Base-by-base conservation (phyloP, 2,113 vertebrate genomes). In the Sander vitreus region DNA sequence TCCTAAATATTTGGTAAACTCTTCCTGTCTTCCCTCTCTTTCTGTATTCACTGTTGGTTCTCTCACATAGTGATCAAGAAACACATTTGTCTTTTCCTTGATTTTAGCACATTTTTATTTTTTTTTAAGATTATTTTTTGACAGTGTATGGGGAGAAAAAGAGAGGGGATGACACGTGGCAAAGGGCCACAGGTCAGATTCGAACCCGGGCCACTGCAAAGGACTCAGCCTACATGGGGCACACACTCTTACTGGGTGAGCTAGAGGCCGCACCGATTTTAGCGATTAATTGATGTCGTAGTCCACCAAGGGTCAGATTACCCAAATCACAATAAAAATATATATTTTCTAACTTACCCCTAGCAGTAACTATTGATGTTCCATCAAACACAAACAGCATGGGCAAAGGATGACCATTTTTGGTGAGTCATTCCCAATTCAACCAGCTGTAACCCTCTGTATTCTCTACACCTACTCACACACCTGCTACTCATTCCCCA, bases 1-100 rank as follows among this genome's bases (percentile, higher is more conserved):
- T 58, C 11, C 39, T 18, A 51, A 68, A 68, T 77, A 60, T 74
- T 65, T 47, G 27, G 54, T 51, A 48, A 53, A 58, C 1, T 67
- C 59, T 67, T 21, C 25, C 12, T 8, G n/a, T 59, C 45, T 16
- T 50, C 4, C 51, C 1, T 48, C 36, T 43, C 1, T 55, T 23
- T 30, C 12, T 13, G 5, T 4, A 15, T 60, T 60, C 51, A 10
- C 2, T 11, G 16, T 23, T 3, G 12, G 59, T 19, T 64, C 21
- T 27, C 39, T 12, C n/a, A 18, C 1, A n/a, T 13, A 12, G 36
- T 2, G 6, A 15, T 14, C 30, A 63, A 11, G 15, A 21, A 43
- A 43, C n/a, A 9, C 0, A 3, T n/a, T 39, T 0, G 14, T 58
- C 3, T 21, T 19, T 25, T 68, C 4, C 6, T 18, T 39, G 1